Evolutionary conservation across 1,140 invertebrate genomes (phyloP), one percentile per base, ranked within the genome.

Genomic region (Macrosteles quadrilineatus): DNA sequence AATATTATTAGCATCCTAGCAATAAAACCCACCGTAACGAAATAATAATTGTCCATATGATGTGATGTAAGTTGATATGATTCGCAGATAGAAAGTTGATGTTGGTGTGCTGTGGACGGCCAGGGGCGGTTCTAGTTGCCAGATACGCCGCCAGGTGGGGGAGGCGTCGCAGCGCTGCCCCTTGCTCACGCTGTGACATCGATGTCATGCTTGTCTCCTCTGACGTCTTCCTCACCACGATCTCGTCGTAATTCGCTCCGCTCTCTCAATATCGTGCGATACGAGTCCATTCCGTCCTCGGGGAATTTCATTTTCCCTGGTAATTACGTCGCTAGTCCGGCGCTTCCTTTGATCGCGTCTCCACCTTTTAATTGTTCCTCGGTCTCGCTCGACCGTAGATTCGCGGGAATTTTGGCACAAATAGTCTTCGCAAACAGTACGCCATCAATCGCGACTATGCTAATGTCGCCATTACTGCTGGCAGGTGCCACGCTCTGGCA

Each of bases 291-390:
- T 25, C 23, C 55, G 21, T 25, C 55, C 23, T 36, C 32, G 21
- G 55, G 55, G 55, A 59, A 59, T 59, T 59, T 59, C 55, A 59
- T 59, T 59, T 59, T 11, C 55, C 27, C 14, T 6, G 55, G 23
- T 30, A 59, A 59, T 59, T 59, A 29, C 55, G 55, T 19, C 47
- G 55, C 21, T 6, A 2, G 21, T 25, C 12, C 21, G 4, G 55
- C 21, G 14, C 23, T 25, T 59, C 12, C 9, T 59, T 59, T 59
- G 55, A 59, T 59, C 21, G 11, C 11, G 47, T 11, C 12, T n/a
- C 21, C 55, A 25, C 27, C 6, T 21, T 21, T 50, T 50, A 50
- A 50, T 50, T 50, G 47, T 9, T 40, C 6, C 17, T 17, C 36
- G 36, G 36, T 40, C 36, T 17, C 21, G 47, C 21, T 21, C 14